Conservation (phyloP, 2,113 vertebrate species). For the Prionailurus bengalensis region DNA sequence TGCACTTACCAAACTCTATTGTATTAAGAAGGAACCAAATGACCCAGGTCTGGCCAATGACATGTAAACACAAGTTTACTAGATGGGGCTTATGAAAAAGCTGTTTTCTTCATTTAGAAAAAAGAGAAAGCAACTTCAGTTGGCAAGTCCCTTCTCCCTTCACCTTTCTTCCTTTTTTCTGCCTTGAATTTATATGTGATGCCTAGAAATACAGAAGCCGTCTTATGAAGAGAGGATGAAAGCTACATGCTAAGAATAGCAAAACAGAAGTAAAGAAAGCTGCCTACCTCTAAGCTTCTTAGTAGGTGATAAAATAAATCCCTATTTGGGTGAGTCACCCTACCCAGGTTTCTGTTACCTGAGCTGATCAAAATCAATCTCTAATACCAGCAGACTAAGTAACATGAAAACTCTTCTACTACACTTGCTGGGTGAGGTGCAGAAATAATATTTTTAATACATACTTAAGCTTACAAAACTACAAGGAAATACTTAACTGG, state of each 20-base stretch:
- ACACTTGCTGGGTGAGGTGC: background rate
- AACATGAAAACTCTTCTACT: background rate
- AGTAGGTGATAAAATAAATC: conserved; percentile 20
- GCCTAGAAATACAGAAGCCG: background rate
- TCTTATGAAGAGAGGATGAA: background rate
- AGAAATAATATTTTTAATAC: background rate
- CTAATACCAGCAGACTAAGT: background rate
- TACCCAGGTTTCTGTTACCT: background rate
- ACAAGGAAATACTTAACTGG: background rate
- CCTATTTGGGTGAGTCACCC: background rate
- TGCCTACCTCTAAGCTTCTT: background rate
- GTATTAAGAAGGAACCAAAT: background rate
- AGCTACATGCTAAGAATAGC: background rate
- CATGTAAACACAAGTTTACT: background rate
- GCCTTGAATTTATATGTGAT: background rate
- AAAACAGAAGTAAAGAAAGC: conserved; percentile 31
- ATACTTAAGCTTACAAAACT: background rate
- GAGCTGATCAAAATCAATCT: background rate
- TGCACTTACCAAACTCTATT: background rate
- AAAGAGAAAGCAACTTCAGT: background rate
- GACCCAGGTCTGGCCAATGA: background rate
- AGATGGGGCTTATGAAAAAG: background rate
- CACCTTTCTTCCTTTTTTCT: background rate
- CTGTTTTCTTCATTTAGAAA: conserved; percentile 1
- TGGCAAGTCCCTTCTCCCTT: background rate